phyloP scores from a whole-genome alignment of 2,888 invertebrate species.

The Tenthredo distinguenda region DNA sequence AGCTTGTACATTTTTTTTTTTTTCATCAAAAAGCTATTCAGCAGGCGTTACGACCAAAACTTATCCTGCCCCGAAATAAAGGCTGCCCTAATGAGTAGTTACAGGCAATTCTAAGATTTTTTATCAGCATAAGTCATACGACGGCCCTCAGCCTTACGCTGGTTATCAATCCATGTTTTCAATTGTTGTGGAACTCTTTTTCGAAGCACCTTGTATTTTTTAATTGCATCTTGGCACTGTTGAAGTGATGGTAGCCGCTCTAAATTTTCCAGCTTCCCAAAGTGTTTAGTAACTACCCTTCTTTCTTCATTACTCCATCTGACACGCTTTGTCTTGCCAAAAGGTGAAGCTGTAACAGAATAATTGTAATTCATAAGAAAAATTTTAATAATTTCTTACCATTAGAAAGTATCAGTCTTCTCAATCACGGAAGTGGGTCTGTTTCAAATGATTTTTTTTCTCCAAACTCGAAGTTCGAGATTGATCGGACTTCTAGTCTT shows the following conservation, averaged over 20 bases:
- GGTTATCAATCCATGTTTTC: conserved; percentile 16
- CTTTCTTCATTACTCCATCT: conserved; percentile 12
- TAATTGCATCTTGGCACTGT: conserved; percentile 15
- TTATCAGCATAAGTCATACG: neutral
- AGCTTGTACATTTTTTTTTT: neutral
- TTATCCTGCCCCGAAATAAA: neutral
- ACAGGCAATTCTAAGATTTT: neutral
- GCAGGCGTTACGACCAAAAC: neutral
- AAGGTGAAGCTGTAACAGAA: neutral
- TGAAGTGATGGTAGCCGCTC: neutral
- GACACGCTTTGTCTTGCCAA: conserved; percentile 19
- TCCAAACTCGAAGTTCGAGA: neutral
- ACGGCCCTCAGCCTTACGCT: neutral
- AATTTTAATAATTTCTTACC: neutral
- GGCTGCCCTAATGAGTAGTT: neutral
- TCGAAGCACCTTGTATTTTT: conserved; percentile 13
- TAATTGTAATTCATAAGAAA: neutral
- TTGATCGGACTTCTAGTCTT: neutral
- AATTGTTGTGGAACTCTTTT: neutral
- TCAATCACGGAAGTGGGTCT: neutral
- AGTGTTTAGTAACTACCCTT: neutral
- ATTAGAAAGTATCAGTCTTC: neutral
- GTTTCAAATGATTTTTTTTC: neutral
- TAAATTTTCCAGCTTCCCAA: neutral
- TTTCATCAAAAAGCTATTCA: neutral